Conservation (phyloP, 2,113 vertebrate species). For the Monopterus albus region DNA sequence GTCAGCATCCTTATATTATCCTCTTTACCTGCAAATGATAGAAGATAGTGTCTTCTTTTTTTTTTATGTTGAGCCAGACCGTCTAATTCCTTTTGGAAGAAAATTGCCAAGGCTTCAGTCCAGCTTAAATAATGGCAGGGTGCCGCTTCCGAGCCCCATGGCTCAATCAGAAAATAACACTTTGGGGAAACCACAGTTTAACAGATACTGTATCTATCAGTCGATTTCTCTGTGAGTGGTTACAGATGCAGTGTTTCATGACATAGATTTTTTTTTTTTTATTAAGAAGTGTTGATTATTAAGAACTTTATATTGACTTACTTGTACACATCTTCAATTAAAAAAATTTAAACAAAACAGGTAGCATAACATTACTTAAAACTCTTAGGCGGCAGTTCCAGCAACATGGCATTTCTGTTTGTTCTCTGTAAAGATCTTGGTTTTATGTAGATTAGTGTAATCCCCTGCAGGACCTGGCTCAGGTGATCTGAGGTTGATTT, state of each 20-base stretch:
- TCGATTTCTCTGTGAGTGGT: background rate
- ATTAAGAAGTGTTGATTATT: fast-evolving
- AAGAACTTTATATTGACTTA: background rate
- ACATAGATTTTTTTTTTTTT: background rate
- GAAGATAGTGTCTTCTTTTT: slow-evolving; percentile 39
- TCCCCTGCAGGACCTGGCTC: slow-evolving; percentile 5
- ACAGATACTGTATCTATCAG: slow-evolving; percentile 9
- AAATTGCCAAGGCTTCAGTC: slow-evolving; percentile 60
- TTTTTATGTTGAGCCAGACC: slow-evolving; percentile 44
- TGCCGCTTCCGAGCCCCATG: slow-evolving; percentile 27
- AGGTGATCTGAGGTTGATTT: slow-evolving; percentile 42
- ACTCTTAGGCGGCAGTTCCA: background rate
- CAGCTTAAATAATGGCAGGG: slow-evolving; percentile 44
- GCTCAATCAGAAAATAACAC: slow-evolving; percentile 53
- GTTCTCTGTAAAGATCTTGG: background rate
- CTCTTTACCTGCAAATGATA: slow-evolving; percentile 65
- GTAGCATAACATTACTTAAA: too few species aligned
- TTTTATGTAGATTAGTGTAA: slow-evolving; percentile 28
- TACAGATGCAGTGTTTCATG: too few species aligned
- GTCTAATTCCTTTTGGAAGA: slow-evolving; percentile 39
- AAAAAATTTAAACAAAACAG: background rate
- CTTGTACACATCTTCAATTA: too few species aligned
- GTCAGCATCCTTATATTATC: slow-evolving; percentile 65
- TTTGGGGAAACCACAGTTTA: slow-evolving; percentile 16
- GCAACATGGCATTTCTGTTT: slow-evolving; percentile 7